Percentiles rank a stretch among this genome's conserved stretches.
phyloP scores from a whole-genome alignment of 2,113 vertebrate genomes.

The Muntiacus reevesi region DNA sequence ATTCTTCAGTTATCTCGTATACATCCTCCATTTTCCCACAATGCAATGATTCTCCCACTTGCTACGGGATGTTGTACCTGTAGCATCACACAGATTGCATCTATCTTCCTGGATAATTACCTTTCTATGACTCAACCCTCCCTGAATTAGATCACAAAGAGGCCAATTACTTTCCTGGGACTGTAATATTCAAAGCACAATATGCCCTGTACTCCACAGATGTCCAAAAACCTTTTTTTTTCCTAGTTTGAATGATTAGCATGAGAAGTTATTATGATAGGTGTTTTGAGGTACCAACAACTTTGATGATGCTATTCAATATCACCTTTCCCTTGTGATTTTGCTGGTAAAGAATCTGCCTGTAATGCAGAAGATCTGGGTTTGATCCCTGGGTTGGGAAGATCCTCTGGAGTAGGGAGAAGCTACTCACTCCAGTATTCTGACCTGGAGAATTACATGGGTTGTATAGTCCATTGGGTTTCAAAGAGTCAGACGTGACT shows the following conservation, averaged over 20 bases:
- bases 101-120: rapidly evolving
- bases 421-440: not conserved
- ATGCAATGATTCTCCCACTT: not conserved
- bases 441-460: not conserved
- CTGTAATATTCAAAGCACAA: not conserved
- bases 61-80: rapidly evolving
- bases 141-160: not conserved
- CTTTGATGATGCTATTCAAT: not conserved
- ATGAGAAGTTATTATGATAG: not conserved
- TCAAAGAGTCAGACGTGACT: not conserved
- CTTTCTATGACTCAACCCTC: not conserved
- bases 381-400: not conserved
- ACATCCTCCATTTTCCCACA: not conserved
- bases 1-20: too few species aligned
- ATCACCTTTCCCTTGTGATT: not conserved
- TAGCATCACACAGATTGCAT: rapidly evolving
- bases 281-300: not conserved
- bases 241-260: not conserved
- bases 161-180: not conserved
- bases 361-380: not conserved
- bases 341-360: not conserved
- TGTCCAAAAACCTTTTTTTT: not conserved
- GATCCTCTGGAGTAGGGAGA: not conserved
- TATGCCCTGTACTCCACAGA: too few species aligned
- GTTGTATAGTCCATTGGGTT: not conserved